These are phyloP conservation scores for Rhynchonema sp. DNA, from an alignment of 2,888 invertebrate species.

Conservation along the genomic window DNA sequence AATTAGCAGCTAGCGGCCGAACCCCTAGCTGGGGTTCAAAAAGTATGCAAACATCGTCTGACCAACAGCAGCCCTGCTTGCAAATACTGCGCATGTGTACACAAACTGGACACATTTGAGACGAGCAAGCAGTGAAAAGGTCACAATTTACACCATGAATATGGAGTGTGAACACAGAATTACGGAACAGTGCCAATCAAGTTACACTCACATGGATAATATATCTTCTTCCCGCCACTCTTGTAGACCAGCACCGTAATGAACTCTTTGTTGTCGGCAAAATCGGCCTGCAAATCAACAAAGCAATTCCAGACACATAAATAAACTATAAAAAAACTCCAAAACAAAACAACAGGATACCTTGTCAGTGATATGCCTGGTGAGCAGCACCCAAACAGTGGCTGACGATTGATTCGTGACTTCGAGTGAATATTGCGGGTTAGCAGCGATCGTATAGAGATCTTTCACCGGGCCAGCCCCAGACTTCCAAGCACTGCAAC, in stretches of 20 bases:
- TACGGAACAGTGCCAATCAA: too few species aligned
- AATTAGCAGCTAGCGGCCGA: too few species aligned
- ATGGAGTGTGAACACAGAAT: too few species aligned
- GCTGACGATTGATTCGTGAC: slow-evolving; percentile 37
- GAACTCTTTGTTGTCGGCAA: slow-evolving; percentile 76
- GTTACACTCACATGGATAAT: slow-evolving; percentile 76
- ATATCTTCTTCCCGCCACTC: slow-evolving; percentile 59
- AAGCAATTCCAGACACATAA: not conserved
- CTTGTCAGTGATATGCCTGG: slow-evolving; percentile 73
- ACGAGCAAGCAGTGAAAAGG: too few species aligned
- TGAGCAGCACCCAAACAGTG: slow-evolving; percentile 69
- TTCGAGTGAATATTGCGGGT: slow-evolving; percentile 69
- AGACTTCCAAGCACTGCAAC: slow-evolving; percentile 60
- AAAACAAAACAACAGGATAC: too few species aligned
- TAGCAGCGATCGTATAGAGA: slow-evolving; percentile 68
- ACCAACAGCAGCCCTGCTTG: too few species aligned
- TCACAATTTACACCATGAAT: too few species aligned
- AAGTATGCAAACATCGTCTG: too few species aligned
- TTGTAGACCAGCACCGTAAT: slow-evolving; percentile 78
- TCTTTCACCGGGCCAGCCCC: slow-evolving; percentile 72
- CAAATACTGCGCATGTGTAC: too few species aligned
- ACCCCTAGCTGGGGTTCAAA: too few species aligned
- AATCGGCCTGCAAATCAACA: slow-evolving; percentile 53
- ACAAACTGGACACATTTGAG: too few species aligned
- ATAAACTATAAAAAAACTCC: too few species aligned